phyloP scores from a whole-genome alignment of 1,140 invertebrate genomes.

The Hestina assimilis region DNA sequence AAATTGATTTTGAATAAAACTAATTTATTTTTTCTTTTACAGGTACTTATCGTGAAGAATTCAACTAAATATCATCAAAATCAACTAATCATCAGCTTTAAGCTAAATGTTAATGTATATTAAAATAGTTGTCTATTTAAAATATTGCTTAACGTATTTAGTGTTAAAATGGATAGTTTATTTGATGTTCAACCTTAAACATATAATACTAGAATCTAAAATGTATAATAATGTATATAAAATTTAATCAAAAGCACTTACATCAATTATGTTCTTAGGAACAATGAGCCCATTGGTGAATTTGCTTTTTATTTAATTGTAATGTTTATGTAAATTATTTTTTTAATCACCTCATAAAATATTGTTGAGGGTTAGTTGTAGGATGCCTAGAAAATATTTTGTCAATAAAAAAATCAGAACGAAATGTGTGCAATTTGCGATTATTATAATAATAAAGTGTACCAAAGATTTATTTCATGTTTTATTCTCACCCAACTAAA shows the following conservation, averaged over 20 bases:
- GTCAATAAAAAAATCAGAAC: slow-evolving; percentile 18
- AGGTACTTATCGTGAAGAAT: slow-evolving; percentile 3
- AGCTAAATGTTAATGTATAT: not conserved
- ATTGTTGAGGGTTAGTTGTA: not conserved
- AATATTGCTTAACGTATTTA: not conserved
- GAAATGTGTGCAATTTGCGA: slow-evolving; percentile 45
- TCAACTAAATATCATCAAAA: not conserved
- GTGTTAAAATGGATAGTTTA: not conserved
- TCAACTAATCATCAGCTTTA: slow-evolving; percentile 5
- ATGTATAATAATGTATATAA: slow-evolving; percentile 24
- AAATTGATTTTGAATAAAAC: too few species aligned
- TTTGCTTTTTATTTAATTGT: slow-evolving; percentile 43
- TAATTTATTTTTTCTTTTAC: slow-evolving; percentile 7
- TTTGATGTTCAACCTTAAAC: slow-evolving; percentile 2
- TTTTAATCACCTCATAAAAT: slow-evolving; percentile 24
- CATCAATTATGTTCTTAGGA: slow-evolving; percentile 50
- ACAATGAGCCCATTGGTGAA: slow-evolving; percentile 65
- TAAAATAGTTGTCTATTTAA: not conserved
- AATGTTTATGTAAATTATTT: slow-evolving; percentile 24
- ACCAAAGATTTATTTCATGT: slow-evolving; percentile 35
- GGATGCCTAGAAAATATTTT: slow-evolving; percentile 17
- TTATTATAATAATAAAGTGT: slow-evolving; percentile 52
- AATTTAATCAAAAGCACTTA: slow-evolving; percentile 52
- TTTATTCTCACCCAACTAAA: slow-evolving; percentile 12
- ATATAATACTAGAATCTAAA: slow-evolving; percentile 1